Evolutionary conservation across 2,113 vertebrate species (phyloP).

Genomic region (Caloenas nicobarica): DNA sequence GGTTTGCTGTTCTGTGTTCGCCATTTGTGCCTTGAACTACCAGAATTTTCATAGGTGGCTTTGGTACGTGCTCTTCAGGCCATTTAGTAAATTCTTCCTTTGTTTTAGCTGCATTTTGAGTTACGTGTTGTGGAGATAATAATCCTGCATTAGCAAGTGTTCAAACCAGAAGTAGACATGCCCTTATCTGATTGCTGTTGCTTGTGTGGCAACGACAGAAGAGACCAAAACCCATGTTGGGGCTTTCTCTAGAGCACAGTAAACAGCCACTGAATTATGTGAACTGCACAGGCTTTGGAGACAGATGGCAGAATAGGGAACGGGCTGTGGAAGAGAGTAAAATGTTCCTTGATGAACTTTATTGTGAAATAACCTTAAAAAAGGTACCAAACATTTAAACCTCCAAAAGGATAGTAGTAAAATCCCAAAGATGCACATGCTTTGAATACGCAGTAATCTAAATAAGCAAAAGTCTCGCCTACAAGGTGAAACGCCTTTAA

Average conservation of each 20-base stretch:
- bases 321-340: neutral
- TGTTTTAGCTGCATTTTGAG: rapidly evolving
- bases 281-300: neutral
- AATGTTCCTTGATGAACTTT: neutral
- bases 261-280: neutral
- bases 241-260: neutral
- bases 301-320: neutral
- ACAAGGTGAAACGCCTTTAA: neutral
- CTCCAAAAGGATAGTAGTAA: neutral
- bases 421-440: neutral
- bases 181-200: neutral
- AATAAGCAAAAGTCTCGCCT: neutral
- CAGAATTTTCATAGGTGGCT: rapidly evolving
- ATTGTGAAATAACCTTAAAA: neutral
- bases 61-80: rapidly evolving
- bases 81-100: neutral
- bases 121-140: rapidly evolving
- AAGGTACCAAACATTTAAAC: neutral
- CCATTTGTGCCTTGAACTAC: rapidly evolving
- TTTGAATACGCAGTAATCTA: neutral
- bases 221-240: rapidly evolving
- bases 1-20: neutral
- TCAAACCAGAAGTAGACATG: neutral
- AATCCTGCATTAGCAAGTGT: neutral
- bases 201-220: too few species aligned